A percentile compares a stretch with the other conserved stretches of the same genome.
phyloP scores from a whole-genome alignment of 1,140 invertebrate genomes.

The Tetranychus urticae region DNA sequence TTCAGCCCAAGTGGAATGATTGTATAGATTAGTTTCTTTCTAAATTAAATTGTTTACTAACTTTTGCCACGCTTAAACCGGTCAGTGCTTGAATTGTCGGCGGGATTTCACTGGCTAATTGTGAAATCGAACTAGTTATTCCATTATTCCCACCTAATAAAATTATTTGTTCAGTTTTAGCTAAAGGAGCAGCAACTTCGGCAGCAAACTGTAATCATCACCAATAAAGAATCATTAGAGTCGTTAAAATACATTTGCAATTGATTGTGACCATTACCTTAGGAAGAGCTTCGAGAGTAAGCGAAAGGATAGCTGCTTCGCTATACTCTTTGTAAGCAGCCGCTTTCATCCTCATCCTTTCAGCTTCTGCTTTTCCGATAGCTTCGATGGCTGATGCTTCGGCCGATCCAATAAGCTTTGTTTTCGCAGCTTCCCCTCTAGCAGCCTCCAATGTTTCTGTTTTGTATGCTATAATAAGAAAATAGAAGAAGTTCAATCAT shows the following conservation, averaged over 20 bases:
- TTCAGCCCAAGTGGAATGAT: too few relatives aligned
- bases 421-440: constrained; percentile 69
- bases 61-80: too few relatives aligned
- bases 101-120: too few relatives aligned
- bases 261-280: constrained; percentile 13
- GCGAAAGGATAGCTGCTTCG: constrained; percentile 25
- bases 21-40: too few relatives aligned
- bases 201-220: constrained; percentile 15
- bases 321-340: constrained; percentile 27
- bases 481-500: not conserved
- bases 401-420: constrained; percentile 60
- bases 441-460: constrained; percentile 72
- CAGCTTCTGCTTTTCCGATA: constrained; percentile 27
- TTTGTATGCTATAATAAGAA: constrained; percentile 43
- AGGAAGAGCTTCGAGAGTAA: constrained; percentile 26
- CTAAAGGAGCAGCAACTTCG: constrained; percentile 24
- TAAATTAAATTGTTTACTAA: too few relatives aligned
- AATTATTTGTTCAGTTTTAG: constrained; percentile 24
- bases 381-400: constrained; percentile 57
- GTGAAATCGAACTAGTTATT: too few relatives aligned
- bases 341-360: constrained; percentile 27
- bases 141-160: too few relatives aligned
- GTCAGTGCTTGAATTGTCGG: too few relatives aligned
- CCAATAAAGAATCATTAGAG: too few relatives aligned
- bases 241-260: too few relatives aligned